A percentile compares a stretch with the other conserved stretches of the same genome.
Conservation (phyloP, 2,113 vertebrate genomes). For the Archocentrus centrarchus region DNA sequence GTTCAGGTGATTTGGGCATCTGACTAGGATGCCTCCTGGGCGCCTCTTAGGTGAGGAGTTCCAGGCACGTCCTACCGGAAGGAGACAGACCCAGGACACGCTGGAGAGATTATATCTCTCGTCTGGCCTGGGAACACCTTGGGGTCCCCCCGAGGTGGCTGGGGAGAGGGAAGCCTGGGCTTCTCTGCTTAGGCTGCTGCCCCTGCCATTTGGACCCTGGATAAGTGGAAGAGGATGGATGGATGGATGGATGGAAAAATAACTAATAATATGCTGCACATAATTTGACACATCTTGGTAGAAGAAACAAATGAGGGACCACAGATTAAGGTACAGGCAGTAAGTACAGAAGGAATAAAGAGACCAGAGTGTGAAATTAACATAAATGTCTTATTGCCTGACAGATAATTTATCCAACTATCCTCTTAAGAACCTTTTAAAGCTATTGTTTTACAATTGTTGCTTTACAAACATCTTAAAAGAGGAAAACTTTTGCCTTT, state of each 20-base stretch:
- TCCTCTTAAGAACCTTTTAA: neutral
- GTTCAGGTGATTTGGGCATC: too few species aligned
- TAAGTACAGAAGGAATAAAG: neutral
- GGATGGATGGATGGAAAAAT: neutral
- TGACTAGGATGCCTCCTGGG: too few species aligned
- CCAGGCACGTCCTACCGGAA: too few species aligned
- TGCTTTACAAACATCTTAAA: neutral
- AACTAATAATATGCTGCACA: neutral
- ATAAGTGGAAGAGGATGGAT: too few species aligned
- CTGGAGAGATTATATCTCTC: too few species aligned
- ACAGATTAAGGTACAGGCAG: neutral
- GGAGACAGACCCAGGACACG: too few species aligned
- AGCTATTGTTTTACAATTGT: neutral
- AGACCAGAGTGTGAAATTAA: neutral
- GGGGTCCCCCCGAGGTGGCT: too few species aligned
- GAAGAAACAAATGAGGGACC: neutral
- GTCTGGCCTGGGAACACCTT: too few species aligned
- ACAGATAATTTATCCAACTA: neutral
- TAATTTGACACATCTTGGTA: neutral
- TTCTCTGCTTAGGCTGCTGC: too few species aligned
- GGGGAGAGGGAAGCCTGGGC: too few species aligned
- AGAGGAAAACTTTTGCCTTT: neutral
- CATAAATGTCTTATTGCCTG: neutral
- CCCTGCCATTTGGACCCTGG: too few species aligned
- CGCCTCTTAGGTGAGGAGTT: too few species aligned